Evolutionary conservation across 1,140 invertebrate genomes (phyloP), one percentile per base, ranked within the genome.

Genomic region (Temnothorax longispinosus): DNA sequence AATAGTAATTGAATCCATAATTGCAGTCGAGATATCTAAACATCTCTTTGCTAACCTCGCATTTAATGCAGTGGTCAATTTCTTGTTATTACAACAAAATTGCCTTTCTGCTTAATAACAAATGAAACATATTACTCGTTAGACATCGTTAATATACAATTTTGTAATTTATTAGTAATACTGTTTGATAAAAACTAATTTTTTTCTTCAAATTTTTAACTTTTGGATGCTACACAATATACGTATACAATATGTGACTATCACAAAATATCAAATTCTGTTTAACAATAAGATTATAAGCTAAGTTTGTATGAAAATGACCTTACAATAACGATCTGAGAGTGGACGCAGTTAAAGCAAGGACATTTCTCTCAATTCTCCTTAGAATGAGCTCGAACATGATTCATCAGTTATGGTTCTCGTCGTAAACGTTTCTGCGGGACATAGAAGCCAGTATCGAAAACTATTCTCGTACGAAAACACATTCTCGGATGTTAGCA

Each of bases 401-500:
- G 80, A 84, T 84, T 81, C 78, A 81, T 84, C 80, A 21, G 69
- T 84, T 74, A 50, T 38, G 15, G 18, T 74, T 82, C 41, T 15
- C 54, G 69, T 50, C 41, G 41, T 60, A 84, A 74, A 74, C 11
- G 27, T 69, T 82, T 74, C 27, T 27, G 67, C 54, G 6, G 27
- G 27, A 38, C 69, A 74, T 13, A 50, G 35, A 74, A 74, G 62
- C 47, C 18, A 32, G 27, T 84, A 27, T 74, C 32, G 80, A 32
- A 74, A 60, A 74, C 80, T 84, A 84, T 84, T 84, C 80, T 84
- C 50, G 64, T 56, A 81, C n/a, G 35, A 13, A 32, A 71, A 71
- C 47, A 78, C 10, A 54, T 5, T 69, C 47, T 54, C 52, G 41
- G 18, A 82, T 72, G 54, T 72, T 60, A 82, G 32, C 10, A 47